These are phyloP conservation scores for Lacanobia oleracea DNA, from an alignment of 2,888 invertebrate species.

Conservation along the genomic window DNA sequence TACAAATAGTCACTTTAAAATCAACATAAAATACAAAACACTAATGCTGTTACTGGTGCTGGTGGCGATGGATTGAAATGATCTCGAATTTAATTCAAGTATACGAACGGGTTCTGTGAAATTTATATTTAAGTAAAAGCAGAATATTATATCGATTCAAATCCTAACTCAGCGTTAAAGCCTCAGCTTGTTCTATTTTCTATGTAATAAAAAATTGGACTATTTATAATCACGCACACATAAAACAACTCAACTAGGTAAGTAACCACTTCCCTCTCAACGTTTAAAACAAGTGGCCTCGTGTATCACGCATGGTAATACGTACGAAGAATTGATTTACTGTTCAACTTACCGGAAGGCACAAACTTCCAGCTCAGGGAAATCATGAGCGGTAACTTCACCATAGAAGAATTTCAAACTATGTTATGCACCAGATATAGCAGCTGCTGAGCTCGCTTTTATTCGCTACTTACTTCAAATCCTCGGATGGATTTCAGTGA, in stretches of 20 bases:
- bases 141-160: no score
- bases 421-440: slow-evolving; percentile 50
- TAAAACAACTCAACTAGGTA: neutral
- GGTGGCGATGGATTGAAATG: no score
- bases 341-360: slow-evolving; percentile 65
- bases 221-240: no score
- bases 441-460: slow-evolving; percentile 54
- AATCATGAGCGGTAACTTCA: slow-evolving; percentile 68
- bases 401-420: slow-evolving; percentile 66
- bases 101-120: no score
- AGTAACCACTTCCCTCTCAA: slow-evolving; percentile 2
- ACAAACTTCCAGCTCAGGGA: slow-evolving; percentile 66
- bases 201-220: no score
- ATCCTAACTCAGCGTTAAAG: no score
- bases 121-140: no score
- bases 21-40: no score
- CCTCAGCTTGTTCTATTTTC: no score
- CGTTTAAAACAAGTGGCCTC: slow-evolving; percentile 61
- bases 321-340: slow-evolving; percentile 67
- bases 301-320: slow-evolving; percentile 62
- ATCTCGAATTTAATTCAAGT: no score
- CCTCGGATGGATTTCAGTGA: slow-evolving; percentile 43
- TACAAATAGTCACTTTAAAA: no score
- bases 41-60: no score
- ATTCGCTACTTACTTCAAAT: slow-evolving; percentile 55